Evolutionary conservation across 2,888 invertebrate genomes (phyloP).

Genomic region (Tetrapedia diversipes): DNA sequence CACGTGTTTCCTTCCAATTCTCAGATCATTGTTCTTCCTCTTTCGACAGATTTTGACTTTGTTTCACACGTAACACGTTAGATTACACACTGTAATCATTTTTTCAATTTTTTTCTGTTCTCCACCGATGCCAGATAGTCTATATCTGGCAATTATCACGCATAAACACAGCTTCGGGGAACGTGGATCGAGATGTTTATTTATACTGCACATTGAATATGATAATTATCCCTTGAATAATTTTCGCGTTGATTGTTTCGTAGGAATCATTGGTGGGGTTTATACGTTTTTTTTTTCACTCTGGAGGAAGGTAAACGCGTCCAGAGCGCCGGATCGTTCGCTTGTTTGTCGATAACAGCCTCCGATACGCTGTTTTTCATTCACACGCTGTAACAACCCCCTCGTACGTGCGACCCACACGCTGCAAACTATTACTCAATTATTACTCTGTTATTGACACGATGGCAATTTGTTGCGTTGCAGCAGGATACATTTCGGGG

Average conservation of each 20-base stretch:
- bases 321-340: background rate
- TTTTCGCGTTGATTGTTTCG: background rate
- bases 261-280: background rate
- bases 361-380: conserved; percentile 24
- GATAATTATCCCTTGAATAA: background rate
- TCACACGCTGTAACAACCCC: conserved; percentile 4
- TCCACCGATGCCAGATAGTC: too few relatives aligned
- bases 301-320: background rate
- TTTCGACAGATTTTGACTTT: too few relatives aligned
- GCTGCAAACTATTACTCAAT: conserved; percentile 27
- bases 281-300: background rate
- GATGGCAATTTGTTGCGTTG: conserved; percentile 10
- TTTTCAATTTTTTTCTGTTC: too few relatives aligned
- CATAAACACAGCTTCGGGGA: too few relatives aligned
- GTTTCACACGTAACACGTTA: too few relatives aligned
- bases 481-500: background rate
- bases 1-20: too few relatives aligned
- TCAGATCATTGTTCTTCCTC: too few relatives aligned
- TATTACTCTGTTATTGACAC: conserved; percentile 35
- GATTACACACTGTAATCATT: too few relatives aligned
- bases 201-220: background rate
- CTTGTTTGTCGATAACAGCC: conserved; percentile 20
- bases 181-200: background rate
- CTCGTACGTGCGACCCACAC: conserved; percentile 11
- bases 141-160: too few relatives aligned